phyloP scores from a whole-genome alignment of 2,797 vertebrate genomes.

The Diplodus sargus region DNA sequence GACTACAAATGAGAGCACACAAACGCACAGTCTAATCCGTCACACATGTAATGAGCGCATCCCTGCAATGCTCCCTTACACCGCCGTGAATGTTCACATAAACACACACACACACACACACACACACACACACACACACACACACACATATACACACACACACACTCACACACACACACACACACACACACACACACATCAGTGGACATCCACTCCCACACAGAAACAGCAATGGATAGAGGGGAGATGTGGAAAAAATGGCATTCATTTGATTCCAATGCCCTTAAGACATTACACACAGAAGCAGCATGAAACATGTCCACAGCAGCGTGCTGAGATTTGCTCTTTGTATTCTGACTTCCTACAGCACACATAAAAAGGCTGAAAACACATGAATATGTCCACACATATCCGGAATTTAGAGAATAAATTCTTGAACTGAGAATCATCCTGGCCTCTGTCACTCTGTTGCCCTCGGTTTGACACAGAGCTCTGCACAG shows the following conservation, averaged over 20 bases:
- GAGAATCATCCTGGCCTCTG: background rate
- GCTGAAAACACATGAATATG: background rate
- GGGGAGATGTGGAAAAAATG: slow-evolving; percentile 23
- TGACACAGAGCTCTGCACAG: slow-evolving; percentile 10
- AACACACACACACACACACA: background rate
- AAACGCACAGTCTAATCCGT: slow-evolving; percentile 63
- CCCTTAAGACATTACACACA: slow-evolving; percentile 37
- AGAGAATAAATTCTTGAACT: background rate
- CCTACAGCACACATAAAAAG: slow-evolving; percentile 17
- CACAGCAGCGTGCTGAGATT: background rate
- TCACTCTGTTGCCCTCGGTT: background rate
- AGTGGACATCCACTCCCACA: slow-evolving; percentile 27
- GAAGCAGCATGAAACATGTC: slow-evolving; percentile 24
- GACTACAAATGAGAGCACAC: slow-evolving; percentile 78
- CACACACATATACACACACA: background rate
- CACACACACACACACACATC: background rate
- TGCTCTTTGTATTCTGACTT: slow-evolving; percentile 29
- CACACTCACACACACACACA: slow-evolving; percentile 7
- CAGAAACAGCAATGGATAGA: background rate
- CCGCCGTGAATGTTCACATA: background rate
- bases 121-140: slow-evolving; percentile 4
- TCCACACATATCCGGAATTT: background rate
- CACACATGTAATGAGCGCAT: slow-evolving; percentile 67
- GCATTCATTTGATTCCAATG: slow-evolving; percentile 42
- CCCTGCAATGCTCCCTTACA: slow-evolving; percentile 41